These are phyloP conservation scores for Diplodus puntazzo DNA, from an alignment of 2,797 vertebrate genomes.

Conservation along the genomic window DNA sequence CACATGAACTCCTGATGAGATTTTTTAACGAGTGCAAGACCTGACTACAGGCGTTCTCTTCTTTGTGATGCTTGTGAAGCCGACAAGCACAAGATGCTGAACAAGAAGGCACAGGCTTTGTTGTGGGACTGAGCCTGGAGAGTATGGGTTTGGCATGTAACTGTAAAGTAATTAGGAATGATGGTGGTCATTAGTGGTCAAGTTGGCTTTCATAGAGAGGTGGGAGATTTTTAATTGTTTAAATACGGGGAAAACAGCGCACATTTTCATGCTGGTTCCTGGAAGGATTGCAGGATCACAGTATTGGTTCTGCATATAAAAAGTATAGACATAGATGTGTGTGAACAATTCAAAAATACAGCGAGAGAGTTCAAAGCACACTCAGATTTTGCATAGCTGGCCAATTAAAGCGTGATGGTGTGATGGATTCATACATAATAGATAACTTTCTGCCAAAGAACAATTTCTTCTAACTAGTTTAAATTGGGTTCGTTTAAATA, in stretches of 20 bases:
- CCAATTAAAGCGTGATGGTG: no score
- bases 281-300: neutral
- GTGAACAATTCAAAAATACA: neutral
- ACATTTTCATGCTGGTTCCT: neutral
- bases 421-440: no score
- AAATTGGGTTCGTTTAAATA: no score
- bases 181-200: no score
- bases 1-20: neutral
- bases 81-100: neutral
- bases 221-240: neutral
- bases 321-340: neutral
- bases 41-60: neutral
- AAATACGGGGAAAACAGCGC: neutral
- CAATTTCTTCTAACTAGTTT: no score
- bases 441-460: no score
- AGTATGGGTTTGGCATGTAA: neutral
- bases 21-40: neutral
- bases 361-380: neutral
- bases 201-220: neutral
- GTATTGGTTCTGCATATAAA: no score
- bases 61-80: conserved; percentile 1
- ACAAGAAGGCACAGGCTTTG: neutral
- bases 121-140: neutral
- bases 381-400: no score
- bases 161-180: neutral